Percentiles rank a stretch among this genome's conserved stretches.
Evolutionary conservation across 2,113 vertebrate genomes (phyloP).

Genomic region (Daphoenositta chrysoptera): DNA sequence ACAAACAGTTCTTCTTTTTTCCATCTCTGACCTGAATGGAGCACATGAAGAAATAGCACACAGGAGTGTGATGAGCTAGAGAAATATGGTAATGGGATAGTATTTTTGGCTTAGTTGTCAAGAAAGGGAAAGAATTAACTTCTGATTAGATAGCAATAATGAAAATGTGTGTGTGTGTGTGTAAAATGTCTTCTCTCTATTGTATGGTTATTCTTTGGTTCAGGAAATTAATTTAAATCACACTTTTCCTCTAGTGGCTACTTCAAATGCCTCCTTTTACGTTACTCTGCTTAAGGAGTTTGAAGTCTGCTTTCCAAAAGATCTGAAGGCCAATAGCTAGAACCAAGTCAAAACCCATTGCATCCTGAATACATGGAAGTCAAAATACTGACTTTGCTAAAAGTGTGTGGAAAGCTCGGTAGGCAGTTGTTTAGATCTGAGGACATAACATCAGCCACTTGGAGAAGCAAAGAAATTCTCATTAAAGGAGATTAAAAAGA

Average conservation of each 20-base stretch:
- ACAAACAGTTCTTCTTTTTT: not conserved
- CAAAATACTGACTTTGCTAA: not conserved
- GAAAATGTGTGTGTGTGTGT: not conserved
- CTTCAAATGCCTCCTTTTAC: not conserved
- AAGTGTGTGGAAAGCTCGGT: accelerated
- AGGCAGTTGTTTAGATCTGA: not conserved
- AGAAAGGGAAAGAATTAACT: not conserved
- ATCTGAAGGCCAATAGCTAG: not conserved
- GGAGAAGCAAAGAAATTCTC: not conserved
- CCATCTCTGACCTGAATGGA: not conserved
- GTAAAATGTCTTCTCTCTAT: not conserved
- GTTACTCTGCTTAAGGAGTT: not conserved
- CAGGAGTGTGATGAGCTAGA: not conserved
- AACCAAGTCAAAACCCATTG: not conserved
- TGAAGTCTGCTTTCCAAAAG: not conserved
- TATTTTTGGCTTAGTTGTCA: not conserved
- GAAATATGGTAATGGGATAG: not conserved
- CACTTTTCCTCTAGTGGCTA: not conserved
- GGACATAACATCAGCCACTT: not conserved
- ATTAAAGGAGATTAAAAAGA: not conserved
- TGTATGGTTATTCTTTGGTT: not conserved
- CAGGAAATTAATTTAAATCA: not conserved
- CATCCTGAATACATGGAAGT: not conserved
- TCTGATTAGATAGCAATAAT: not conserved
- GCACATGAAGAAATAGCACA: not conserved